phyloP scores from a whole-genome alignment of 2,888 invertebrate species.

The Acleris laterana region DNA sequence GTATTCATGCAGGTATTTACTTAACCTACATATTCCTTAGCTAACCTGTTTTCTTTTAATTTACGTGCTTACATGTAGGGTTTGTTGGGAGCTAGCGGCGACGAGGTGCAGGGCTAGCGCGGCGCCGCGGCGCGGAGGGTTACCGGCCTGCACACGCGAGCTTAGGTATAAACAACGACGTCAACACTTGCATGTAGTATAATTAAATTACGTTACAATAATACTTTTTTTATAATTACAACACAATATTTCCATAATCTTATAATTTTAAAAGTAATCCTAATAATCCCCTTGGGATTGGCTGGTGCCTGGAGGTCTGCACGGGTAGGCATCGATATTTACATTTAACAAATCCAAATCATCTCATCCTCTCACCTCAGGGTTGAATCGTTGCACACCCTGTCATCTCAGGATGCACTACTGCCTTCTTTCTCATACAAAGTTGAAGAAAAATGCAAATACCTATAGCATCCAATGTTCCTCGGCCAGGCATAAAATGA shows the following conservation, averaged over 20 bases:
- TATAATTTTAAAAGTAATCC: not conserved
- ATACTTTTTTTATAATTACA: constrained; percentile 21
- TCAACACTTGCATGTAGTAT: constrained; percentile 33
- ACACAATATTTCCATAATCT: constrained; percentile 24
- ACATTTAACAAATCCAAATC: no score
- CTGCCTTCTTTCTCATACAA: no score
- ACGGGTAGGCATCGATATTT: no score
- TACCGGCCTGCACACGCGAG: constrained; percentile 20
- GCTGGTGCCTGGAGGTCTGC: no score
- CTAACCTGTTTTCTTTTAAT: constrained; percentile 71
- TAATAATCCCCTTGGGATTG: not conserved
- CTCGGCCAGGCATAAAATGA: no score
- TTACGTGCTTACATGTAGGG: constrained; percentile 39
- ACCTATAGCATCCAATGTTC: no score
- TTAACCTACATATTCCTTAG: constrained; percentile 62
- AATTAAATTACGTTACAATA: constrained; percentile 31
- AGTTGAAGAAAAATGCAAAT: no score
- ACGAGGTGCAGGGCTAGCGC: constrained; percentile 45
- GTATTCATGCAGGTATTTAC: constrained; percentile 68
- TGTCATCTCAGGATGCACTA: no score
- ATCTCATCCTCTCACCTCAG: no score
- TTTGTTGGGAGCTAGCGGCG: constrained; percentile 52
- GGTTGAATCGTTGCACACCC: no score
- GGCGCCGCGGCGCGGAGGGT: constrained; percentile 23
- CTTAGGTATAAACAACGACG: constrained; percentile 32